Evolutionary conservation across 1,140 invertebrate genomes (phyloP), one percentile per base, ranked within the genome.

Genomic region (Steinernema feltiae): DNA sequence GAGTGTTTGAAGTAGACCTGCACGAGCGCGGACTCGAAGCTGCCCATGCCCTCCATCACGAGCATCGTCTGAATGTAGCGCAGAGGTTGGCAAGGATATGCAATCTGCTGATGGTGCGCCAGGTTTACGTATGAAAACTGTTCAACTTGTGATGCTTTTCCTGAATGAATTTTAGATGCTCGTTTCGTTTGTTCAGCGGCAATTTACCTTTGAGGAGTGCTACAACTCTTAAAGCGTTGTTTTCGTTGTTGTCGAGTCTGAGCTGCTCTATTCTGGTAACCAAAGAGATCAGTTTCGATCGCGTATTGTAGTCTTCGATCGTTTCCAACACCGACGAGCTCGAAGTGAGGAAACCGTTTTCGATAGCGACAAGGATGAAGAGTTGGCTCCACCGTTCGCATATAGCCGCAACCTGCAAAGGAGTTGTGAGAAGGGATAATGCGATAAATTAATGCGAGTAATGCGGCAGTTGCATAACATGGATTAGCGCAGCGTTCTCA

Each of bases 401-500:
- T 15, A 63, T 63, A 12, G 53, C 53, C 53, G 53, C 53, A 15
- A 63, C 53, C 53, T 63, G 53, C 53, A 63, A 63, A 63, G 24
- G 53, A 27, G 24, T 7, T 63, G 15, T 7, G 53, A 63, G 7
- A 27, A 63, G 3, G 53, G 53, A 63, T 63, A n/a, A 63, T 15
- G 53, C 12, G 53, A 63, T 63, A 21, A n/a, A n/a, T n/a, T 27
- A 63, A 63, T 3, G 12, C 12, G 53, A 7, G 24, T 63, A 63
- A 63, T 63, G 7, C 53, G 3, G 7, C 3, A n/a, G 53, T 63
- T 63, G 53, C 53, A 63, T 63, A 63, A 63, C 53, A 3, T 3
- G 53, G 53, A 63, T 63, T 63, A 63, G 53, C 53, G 12, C 15
- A 7, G 15, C 24, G 53, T 73, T 73, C 73, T 71, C 35, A 74